phyloP scores from a whole-genome alignment of 2,113 vertebrate species.

The Pollimyrus isidori region DNA sequence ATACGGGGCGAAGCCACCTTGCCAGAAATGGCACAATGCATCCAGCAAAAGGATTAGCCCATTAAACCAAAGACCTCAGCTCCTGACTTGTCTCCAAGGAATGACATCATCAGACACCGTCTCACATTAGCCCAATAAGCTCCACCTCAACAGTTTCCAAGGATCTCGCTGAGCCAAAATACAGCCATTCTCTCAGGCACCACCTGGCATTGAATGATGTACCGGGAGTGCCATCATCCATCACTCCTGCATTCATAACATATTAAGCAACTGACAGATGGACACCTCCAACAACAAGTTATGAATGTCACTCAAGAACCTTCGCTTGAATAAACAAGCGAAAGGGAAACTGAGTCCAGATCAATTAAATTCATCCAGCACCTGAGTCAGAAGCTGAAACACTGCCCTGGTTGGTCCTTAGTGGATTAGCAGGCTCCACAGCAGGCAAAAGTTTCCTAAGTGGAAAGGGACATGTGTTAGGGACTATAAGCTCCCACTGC shows the following conservation, averaged over 20 bases:
- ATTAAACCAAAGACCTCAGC: constrained; percentile 1
- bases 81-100: not conserved
- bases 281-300: constrained; percentile 4
- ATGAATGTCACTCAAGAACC: constrained; percentile 18
- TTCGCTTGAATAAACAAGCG: not conserved
- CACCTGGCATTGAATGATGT: constrained; percentile 25
- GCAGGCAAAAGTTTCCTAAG: not conserved
- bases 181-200: constrained; percentile 18
- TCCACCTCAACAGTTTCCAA: not conserved
- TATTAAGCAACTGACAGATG: constrained; percentile 28
- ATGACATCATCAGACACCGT: not conserved
- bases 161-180: constrained; percentile 18
- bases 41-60: not conserved
- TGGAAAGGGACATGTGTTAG: not conserved
- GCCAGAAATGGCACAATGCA: not conserved
- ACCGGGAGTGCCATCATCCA: constrained; percentile 17
- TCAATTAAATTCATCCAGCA: not conserved
- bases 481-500: not conserved
- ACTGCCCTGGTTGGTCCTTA: not conserved
- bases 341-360: not conserved
- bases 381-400: not conserved
- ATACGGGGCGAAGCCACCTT: not conserved
- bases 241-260: constrained; percentile 25
- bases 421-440: not conserved
- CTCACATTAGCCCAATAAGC: not conserved